These are phyloP conservation scores for Actinostola sp. DNA, from an alignment of 92 coral and sea anemone genomes.

Conservation along the genomic window DNA sequence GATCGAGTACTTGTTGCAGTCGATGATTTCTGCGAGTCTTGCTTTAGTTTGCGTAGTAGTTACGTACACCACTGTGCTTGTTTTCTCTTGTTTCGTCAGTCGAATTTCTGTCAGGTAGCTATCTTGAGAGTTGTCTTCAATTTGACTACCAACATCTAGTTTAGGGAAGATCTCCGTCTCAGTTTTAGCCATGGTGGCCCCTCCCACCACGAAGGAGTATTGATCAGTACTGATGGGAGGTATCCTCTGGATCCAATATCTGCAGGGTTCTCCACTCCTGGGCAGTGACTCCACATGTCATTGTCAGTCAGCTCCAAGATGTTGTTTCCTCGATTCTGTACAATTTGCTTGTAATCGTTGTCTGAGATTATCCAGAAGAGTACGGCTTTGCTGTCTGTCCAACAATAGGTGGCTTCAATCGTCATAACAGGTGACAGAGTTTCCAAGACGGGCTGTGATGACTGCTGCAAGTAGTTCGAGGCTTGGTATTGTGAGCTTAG, in stretches of 20 bases:
- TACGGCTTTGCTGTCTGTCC: slow-evolving; percentile 62
- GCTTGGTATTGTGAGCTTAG: slow-evolving; percentile 47
- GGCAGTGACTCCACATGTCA: slow-evolving; percentile 46
- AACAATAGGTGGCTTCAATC: slow-evolving; percentile 20
- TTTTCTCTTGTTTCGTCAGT: no score
- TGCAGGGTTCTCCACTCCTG: slow-evolving; percentile 50
- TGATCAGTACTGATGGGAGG: no score
- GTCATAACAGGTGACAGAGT: slow-evolving; percentile 3
- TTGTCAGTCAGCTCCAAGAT: slow-evolving; percentile 34
- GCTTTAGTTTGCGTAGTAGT: no score
- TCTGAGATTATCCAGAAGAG: slow-evolving; percentile 46
- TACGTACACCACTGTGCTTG: no score
- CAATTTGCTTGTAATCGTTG: slow-evolving; percentile 41
- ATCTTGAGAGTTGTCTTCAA: no score
- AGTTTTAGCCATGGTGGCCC: no score
- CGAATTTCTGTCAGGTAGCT: no score
- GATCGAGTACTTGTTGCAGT: no score
- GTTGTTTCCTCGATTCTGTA: slow-evolving; percentile 56
- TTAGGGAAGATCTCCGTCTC: no score
- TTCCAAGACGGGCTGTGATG: slow-evolving; percentile 31
- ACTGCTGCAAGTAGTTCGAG: slow-evolving; percentile 56
- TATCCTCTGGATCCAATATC: slow-evolving; percentile 30
- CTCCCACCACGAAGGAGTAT: no score
- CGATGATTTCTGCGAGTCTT: no score
- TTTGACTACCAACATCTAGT: no score